Evolutionary conservation across 2,888 invertebrate species (phyloP), one percentile per base, ranked within the genome.

Genomic region (Cataglyphis livida): DNA sequence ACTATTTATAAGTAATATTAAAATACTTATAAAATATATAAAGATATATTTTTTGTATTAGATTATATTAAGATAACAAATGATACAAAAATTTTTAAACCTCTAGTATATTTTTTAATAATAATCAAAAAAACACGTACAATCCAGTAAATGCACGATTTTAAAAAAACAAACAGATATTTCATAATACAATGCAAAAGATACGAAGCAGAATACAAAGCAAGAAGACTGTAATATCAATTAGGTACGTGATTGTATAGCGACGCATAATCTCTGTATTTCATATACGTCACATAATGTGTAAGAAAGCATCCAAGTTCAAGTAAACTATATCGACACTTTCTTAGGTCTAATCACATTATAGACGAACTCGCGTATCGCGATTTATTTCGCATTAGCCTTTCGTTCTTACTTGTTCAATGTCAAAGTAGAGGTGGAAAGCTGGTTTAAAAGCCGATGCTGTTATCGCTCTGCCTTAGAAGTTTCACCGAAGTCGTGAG

Each of bases 381-480:
- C n/a, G 18, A 25, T 54, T 41, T 54, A 54, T 28, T 65, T 32
- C 18, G 15, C 35, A 38, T 0, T 57, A 51, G 44, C 62, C 68
- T 83, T 78, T 86, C 71, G 59, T 61, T 9, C 12, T n/a, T 51
- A 12, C 21, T 59, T 12, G n/a, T 15, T 32, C 54, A 54, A 51
- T 54, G 21, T 57, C 32, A 51, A n/a, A 64, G 64, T 61, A 76
- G 83, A 75, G 65, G 84, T 82, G 71, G 82, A 21, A 70, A 57
- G 21, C 79, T 6, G 35, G 44, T 83, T 87, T 88, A 88, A 88
- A 64, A 84, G 51, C 62, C 78, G 25, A 18, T 3, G 59, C 2
- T 82, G 25, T 82, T 82, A 82, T 84, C 81, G 28, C 78, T 41
- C n/a, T 25, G 28, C 38, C 71, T 81, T 82, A 88, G 78, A 85